Conservation (phyloP, 2,888 invertebrate genomes). For the Timema cristinae region DNA sequence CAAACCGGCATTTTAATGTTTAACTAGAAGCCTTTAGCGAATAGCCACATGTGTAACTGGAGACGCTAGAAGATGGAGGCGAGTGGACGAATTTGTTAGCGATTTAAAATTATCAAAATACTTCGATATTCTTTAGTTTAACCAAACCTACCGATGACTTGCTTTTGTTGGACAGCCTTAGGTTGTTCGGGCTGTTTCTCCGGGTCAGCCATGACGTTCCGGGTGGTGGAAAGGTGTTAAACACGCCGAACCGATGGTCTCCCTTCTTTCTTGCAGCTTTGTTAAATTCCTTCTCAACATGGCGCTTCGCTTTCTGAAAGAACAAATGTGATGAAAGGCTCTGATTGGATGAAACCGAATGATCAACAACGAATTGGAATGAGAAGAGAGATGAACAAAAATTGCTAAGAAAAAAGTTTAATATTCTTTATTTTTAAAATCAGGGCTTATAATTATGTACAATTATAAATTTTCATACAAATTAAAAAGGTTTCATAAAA, state of each 20-base stretch:
- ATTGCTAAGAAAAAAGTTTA: too few relatives aligned
- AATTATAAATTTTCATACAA: too few relatives aligned
- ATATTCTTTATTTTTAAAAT: too few relatives aligned
- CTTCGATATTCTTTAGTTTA: constrained; percentile 22
- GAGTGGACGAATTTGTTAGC: background rate
- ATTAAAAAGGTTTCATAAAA: background rate
- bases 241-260: constrained; percentile 50
- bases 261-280: constrained; percentile 49
- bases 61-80: constrained; percentile 29
- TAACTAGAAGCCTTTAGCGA: background rate
- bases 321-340: constrained; percentile 15
- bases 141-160: constrained; percentile 73
- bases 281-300: constrained; percentile 51
- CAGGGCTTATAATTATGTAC: too few relatives aligned
- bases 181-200: constrained; percentile 74
- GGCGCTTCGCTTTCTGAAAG: constrained; percentile 30
- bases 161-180: constrained; percentile 75
- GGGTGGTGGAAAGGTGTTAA: constrained; percentile 51
- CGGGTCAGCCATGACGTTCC: constrained; percentile 94
- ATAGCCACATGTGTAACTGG: constrained; percentile 25
- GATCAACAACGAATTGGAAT: constrained; percentile 2
- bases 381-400: too few relatives aligned
- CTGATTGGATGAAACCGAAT: constrained; percentile 22
- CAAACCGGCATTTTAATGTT: background rate
- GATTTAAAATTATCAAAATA: constrained; percentile 13